These are phyloP conservation scores for Acrobasis suavella DNA, from an alignment of 2,888 invertebrate genomes.

Conservation along the genomic window DNA sequence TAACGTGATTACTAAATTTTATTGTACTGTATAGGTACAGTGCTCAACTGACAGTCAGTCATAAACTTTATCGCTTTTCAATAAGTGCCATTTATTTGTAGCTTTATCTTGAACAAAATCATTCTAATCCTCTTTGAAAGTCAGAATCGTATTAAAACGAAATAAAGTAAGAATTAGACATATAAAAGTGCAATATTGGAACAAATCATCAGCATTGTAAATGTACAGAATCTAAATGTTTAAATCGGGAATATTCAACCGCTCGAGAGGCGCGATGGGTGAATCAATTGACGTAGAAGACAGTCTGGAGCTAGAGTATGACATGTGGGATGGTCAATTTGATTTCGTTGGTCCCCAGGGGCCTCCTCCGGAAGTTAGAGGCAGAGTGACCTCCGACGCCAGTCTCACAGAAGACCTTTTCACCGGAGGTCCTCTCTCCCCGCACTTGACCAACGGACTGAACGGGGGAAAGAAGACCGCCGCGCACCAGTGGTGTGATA, in stretches of 20 bases:
- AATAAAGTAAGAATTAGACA: slow-evolving; percentile 46
- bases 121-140: slow-evolving; percentile 66
- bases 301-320: slow-evolving; percentile 89
- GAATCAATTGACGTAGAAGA: slow-evolving; percentile 77
- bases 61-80: slow-evolving; percentile 29
- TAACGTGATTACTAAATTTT: slow-evolving; percentile 40
- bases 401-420: slow-evolving; percentile 76
- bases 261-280: slow-evolving; percentile 71
- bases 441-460: slow-evolving; percentile 70
- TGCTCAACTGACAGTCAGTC: slow-evolving; percentile 37
- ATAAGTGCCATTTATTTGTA: slow-evolving; percentile 67
- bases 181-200: slow-evolving; percentile 66
- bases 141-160: slow-evolving; percentile 48
- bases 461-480: slow-evolving; percentile 82
- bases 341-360: slow-evolving; percentile 88
- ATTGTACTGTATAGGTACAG: slow-evolving; percentile 37
- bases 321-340: slow-evolving; percentile 95
- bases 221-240: slow-evolving; percentile 64
- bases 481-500: slow-evolving; percentile 83
- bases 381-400: slow-evolving; percentile 64
- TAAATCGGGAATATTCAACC: slow-evolving; percentile 73
- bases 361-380: slow-evolving; percentile 58
- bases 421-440: slow-evolving; percentile 72
- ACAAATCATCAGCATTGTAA: slow-evolving; percentile 53
- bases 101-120: slow-evolving; percentile 58